Evolutionary conservation across 2,113 vertebrate species (phyloP).

Genomic region (Malurus cyaneus): DNA sequence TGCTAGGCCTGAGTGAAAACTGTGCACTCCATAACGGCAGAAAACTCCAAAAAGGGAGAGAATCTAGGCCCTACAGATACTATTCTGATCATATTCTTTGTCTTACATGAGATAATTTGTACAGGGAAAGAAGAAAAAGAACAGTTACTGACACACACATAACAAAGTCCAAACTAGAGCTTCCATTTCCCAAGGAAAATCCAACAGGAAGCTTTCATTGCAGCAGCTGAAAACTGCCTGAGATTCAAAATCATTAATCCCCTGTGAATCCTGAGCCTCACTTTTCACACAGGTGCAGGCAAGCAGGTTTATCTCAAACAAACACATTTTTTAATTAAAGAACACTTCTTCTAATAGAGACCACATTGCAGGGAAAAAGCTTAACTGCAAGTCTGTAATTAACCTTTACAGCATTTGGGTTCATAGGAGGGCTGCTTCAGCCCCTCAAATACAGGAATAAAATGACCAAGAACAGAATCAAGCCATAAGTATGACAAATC

Average conservation of each 20-base stretch:
- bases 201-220: neutral
- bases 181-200: neutral
- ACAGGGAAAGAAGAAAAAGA: neutral
- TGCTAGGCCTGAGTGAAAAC: neutral
- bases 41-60: rapidly evolving
- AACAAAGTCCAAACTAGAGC: neutral
- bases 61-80: neutral
- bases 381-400: neutral
- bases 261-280: neutral
- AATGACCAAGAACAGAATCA: neutral
- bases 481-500: neutral
- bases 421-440: neutral
- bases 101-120: neutral
- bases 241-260: neutral
- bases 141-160: rapidly evolving
- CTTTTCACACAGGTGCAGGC: neutral
- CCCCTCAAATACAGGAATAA: neutral
- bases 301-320: neutral
- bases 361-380: neutral
- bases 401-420: neutral
- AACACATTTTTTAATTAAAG: neutral
- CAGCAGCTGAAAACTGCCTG: neutral
- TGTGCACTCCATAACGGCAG: neutral
- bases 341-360: neutral
- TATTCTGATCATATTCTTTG: neutral